A percentile compares a stretch with the other conserved stretches of the same genome.
Conservation (phyloP, 2,797 vertebrate genomes). For the Gambusia yucatana region DNA sequence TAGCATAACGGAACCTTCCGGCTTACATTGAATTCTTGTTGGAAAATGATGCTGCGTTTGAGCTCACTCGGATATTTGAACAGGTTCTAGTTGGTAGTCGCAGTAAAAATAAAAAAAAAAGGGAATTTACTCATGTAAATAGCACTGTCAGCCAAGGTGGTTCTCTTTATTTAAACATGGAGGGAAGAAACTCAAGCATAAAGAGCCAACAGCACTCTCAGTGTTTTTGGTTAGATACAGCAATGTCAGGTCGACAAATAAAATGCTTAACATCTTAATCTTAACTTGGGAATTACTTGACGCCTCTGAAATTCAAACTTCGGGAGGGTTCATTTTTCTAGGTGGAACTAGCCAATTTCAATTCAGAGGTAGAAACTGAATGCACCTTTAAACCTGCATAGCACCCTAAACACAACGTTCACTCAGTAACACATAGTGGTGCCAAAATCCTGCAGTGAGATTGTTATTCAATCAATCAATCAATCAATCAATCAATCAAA, state of each 20-base stretch:
- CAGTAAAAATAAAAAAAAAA: not conserved
- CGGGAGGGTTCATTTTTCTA: not conserved
- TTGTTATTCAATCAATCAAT: too few species aligned
- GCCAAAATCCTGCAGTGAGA: not conserved
- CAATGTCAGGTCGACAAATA: not conserved
- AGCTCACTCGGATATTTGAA: not conserved
- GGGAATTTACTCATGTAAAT: not conserved
- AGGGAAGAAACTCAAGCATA: not conserved
- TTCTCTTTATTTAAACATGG: not conserved
- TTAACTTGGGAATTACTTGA: too few species aligned
- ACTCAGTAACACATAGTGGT: not conserved
- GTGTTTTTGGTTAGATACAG: not conserved
- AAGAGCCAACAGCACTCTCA: not conserved
- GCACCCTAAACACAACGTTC: not conserved
- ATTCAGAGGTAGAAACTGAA: not conserved
- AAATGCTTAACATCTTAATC: not conserved
- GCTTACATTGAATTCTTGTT: not conserved
- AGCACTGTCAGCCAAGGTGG: not conserved
- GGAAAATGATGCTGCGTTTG: not conserved
- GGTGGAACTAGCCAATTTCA: not conserved
- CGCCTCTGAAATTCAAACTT: too few species aligned
- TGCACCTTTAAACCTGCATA: not conserved
- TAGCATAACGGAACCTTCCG: not conserved
- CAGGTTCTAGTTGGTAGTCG: not conserved
- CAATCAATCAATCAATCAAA: too few species aligned